Base-by-base conservation (phyloP, 1,140 invertebrate genomes). In the Tenebrio molitor region DNA sequence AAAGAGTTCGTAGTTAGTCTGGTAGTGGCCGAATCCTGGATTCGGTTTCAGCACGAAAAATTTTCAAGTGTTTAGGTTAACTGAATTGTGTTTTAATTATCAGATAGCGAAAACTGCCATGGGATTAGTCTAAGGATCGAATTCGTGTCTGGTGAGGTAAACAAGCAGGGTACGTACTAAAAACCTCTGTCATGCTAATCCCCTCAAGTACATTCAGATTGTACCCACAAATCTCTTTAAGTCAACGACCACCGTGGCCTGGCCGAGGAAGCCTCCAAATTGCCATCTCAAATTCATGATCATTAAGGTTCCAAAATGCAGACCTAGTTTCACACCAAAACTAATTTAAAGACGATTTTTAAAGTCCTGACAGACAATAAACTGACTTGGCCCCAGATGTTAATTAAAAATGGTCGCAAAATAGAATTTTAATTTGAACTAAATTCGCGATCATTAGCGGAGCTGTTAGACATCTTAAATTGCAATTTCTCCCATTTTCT, bases 71-170 rank as follows among this genome's bases (percentile, higher is more conserved):
- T 39, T 39, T 39, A 2, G 2, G 36, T 39, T 58, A 58, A 58
- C 50, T 58, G 23, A 58, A 25, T 53, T 53, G 19, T 58, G 50
- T 58, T 58, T 58, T 58, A 58, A 58, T 58, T 50, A 50, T 58
- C 50, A 58, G 50, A 58, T 58, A 58, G 50, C 50, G 50, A 58
- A 58, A 58, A 58, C 50, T 58, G 50, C 50, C 21, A 25, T 34
- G 50, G 50, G 50, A 58, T 58, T 58, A 58, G 50, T 58, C 50
- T 58, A 58, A 58, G 50, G 50, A 58, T 58, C 50, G 50, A 58
- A 14, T 58, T 58, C 50, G 50, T 58, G 21, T 58, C 50, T 15
- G 50, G 50, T 58, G 50, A 58, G 23, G 50, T 58, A 58, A 17
- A 58, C 21, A 58, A 58, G 29, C 50, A 58, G 50, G 50, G 50